Evolutionary conservation across 2,888 invertebrate species (phyloP), one percentile per base, ranked within the genome.

Genomic region (Ryuthela nishihirai): DNA sequence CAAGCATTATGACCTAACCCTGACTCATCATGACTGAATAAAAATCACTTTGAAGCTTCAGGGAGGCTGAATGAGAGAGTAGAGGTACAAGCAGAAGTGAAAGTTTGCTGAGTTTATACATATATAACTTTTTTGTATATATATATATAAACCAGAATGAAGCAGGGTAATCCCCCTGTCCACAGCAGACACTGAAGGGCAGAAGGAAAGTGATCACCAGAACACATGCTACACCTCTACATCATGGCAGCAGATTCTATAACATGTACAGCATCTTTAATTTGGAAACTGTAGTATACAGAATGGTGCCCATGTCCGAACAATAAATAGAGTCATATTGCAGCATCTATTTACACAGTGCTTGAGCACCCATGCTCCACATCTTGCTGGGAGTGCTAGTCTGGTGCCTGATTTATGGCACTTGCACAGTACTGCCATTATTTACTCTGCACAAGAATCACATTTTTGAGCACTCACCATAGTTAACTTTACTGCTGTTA

Each of bases 11-110:
- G 45, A 45, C 41, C 26, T 41, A 34, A 56, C 41, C 50, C 56
- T 45, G 41, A 50, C 45, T 34, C 36, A 45, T 42, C 41, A 56
- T 56, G 50, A 50, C 26, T 24, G 50, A 58, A 58, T 58, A 58
- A 58, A 58, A 47, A 42, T 52, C 20, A 40, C 32, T 58, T 58
- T 50, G 52, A 58, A 58, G 50, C 46, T 52, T 58, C 56, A 58
- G 52, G 56, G 45, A 58, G 50, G 50, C 36, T 23, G 21, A 23
- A 54, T 40, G 55, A 55, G 40, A 35, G 39, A 58, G 41, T 36
- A 56, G 35, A 50, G 56, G 50, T 52, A 38, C 29, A 56, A 55
- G 55, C 39, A 18, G 56, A 58, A 52, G 50, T 58, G 45, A 58
- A 46, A 49, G 56, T 52, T 58, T 58, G 56, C 56, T 52, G 50